A percentile compares a stretch with the other conserved stretches of the same genome.
Evolutionary conservation across 2,797 vertebrate genomes (phyloP).

Genomic region (Platalea minor): DNA sequence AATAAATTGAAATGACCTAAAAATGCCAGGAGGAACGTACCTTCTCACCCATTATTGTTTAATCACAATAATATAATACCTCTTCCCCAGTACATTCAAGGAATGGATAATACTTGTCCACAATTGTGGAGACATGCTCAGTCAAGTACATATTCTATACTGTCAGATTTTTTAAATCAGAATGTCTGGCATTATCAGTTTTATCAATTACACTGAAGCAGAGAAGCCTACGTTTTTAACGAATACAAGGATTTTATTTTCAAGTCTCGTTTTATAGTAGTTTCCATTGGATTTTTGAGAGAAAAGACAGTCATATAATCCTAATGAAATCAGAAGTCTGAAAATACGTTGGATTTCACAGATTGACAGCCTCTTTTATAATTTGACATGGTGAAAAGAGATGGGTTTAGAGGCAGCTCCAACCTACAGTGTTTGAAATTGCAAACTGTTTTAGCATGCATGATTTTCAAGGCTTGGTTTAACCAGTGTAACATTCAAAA

Average conservation of each 20-base stretch:
- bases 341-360: not conserved
- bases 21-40: constrained; percentile 59
- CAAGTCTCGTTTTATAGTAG: not conserved
- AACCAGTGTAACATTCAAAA: not conserved
- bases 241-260: constrained; percentile 7
- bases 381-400: constrained; percentile 21
- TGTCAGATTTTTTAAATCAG: constrained; percentile 1
- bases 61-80: constrained; percentile 59
- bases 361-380: constrained; percentile 42
- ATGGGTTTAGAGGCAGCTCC: constrained; percentile 22
- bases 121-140: constrained; percentile 31
- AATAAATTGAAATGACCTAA: constrained; percentile 54
- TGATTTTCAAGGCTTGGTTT: not conserved
- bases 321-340: constrained; percentile 54
- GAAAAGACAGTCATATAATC: not conserved
- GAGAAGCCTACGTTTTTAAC: constrained; percentile 7
- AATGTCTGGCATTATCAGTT: constrained; percentile 15
- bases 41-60: constrained; percentile 51
- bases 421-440: not conserved
- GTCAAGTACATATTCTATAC: not conserved
- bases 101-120: not conserved
- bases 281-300: not conserved
- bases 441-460: not conserved
- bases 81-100: constrained; percentile 2
- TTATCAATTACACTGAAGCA: constrained; percentile 31